Base-by-base conservation (phyloP, 2,888 invertebrate genomes). In the Taphrorychus bicolor region DNA sequence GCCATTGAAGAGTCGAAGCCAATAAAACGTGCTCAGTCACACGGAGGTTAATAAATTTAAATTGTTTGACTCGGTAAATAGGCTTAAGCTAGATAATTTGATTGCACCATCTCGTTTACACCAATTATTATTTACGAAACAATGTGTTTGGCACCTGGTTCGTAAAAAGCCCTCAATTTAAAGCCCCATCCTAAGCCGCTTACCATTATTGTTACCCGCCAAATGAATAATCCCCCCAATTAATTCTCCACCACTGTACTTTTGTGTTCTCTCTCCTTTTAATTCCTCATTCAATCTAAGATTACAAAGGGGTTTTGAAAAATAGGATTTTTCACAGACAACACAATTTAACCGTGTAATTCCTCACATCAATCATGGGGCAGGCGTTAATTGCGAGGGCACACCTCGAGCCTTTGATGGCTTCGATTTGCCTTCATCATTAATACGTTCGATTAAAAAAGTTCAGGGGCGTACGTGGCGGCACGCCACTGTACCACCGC, bases 321-420 rank as follows among this genome's bases (percentile, higher is more conserved):
- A 45, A 45, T 42, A 11, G 41, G 3, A 51, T 58, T 58, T 32
- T 64, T 64, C 52, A 48, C 17, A 59, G 23, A 65, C 40, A 65
- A 41, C 52, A 41, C 53, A 59, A 65, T 65, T 65, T 59, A 59
- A 24, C 53, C 65, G 53, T 59, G 66, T 60, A 66, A 66, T 66
- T 66, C 59, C 49, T 23, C 54, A 54, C 66, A 60, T 66, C 66
- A 66, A 66, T 66, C 60, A 66, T 56, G 49, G 54, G 42, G 45
- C 16, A 24, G 60, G 66, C 66, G 66, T 60, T 66, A 66, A 66
- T 66, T 66, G 66, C 60, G 54, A 24, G 51, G 56, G 56, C 66
- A 66, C 66, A 51, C 66, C 59, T 56, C 2, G 5, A 57, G 41
- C 40, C 62, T 42, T 65, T 42, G 59, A 65, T 49, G 56, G 51